Conservation (phyloP, 2,113 vertebrate species). For the Meriones unguiculatus region DNA sequence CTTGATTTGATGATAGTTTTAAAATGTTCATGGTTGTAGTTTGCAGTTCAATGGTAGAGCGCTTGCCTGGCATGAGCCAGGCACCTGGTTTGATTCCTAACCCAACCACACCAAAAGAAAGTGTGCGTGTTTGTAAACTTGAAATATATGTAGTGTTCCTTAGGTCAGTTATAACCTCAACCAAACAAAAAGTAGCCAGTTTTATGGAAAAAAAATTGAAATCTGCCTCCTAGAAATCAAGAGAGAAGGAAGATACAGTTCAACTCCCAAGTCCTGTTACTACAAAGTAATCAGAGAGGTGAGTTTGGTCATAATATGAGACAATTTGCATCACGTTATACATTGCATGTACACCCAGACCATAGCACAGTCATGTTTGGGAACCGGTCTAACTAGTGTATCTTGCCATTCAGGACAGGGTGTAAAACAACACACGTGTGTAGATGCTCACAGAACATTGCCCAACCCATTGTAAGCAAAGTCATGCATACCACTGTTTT, state of each 20-base stretch:
- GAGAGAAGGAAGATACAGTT: neutral
- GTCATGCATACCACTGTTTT: neutral
- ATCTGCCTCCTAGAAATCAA: neutral
- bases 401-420: conserved; percentile 75
- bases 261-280: conserved; percentile 26
- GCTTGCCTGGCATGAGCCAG: neutral
- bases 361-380: neutral
- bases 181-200: neutral
- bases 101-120: neutral
- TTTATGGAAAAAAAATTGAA: conserved; percentile 3
- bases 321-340: neutral
- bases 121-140: neutral
- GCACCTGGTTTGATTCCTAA: neutral
- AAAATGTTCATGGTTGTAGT: neutral
- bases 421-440: conserved; percentile 45
- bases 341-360: conserved; percentile 56
- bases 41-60: neutral
- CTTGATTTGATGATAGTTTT: neutral
- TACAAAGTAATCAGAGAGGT: conserved; percentile 68
- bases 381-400: conserved; percentile 77
- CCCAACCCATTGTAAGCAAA: neutral
- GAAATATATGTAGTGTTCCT: neutral
- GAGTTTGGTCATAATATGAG: conserved; percentile 52
- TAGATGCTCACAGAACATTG: neutral
- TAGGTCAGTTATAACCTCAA: neutral